Evolutionary conservation across 2,888 invertebrate species (phyloP).

Genomic region (Apamea epomidion): DNA sequence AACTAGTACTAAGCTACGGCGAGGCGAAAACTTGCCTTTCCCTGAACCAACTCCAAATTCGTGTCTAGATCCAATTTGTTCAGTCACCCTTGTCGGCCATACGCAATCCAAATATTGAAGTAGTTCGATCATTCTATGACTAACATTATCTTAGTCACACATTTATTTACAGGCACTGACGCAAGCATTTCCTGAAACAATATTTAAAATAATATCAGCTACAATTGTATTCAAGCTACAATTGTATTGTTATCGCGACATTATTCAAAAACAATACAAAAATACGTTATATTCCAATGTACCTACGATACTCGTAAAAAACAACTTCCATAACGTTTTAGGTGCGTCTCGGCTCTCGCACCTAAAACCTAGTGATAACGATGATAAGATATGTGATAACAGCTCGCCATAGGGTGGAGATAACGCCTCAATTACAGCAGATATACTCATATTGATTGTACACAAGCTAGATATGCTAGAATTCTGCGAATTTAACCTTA

Average conservation of each 20-base stretch:
- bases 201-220: neutral
- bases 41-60: neutral
- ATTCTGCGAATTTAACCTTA: slow-evolving; percentile 25
- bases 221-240: slow-evolving; percentile 6
- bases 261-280: slow-evolving; percentile 44
- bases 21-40: neutral
- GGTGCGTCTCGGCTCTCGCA: slow-evolving; percentile 48
- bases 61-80: too few species aligned
- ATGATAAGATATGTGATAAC: slow-evolving; percentile 64
- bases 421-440: slow-evolving; percentile 56
- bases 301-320: slow-evolving; percentile 30
- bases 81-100: neutral
- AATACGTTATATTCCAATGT: slow-evolving; percentile 11
- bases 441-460: slow-evolving; percentile 60
- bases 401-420: slow-evolving; percentile 49
- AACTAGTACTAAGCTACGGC: too few species aligned
- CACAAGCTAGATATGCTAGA: slow-evolving; percentile 30
- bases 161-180: slow-evolving; percentile 10
- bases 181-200: slow-evolving; percentile 11
- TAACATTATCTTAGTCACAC: neutral
- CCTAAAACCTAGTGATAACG: slow-evolving; percentile 59
- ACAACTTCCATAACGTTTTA: slow-evolving; percentile 10
- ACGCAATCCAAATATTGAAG: neutral
- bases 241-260: slow-evolving; percentile 16
- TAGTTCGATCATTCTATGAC: neutral